phyloP scores from a whole-genome alignment of 2,113 vertebrate species.

The Protobothrops flavoviridis region DNA sequence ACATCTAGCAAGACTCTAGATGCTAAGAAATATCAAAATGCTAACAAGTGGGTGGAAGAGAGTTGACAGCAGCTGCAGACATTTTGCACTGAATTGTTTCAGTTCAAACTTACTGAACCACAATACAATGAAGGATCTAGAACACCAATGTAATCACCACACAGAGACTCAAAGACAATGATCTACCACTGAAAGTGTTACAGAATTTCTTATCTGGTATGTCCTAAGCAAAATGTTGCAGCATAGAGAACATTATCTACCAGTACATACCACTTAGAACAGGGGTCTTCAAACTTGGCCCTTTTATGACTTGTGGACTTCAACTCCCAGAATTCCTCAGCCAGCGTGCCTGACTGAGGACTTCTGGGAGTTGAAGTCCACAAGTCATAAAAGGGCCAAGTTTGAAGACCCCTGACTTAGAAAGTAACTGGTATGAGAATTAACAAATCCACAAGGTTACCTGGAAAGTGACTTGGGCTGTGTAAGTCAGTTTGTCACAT shows the following conservation, averaged over 20 bases:
- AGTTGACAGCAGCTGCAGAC: not conserved
- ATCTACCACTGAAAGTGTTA: not conserved
- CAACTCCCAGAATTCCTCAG: too few species aligned
- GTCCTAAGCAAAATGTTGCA: not conserved
- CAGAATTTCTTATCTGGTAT: not conserved
- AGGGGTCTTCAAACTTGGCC: too few species aligned
- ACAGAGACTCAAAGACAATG: not conserved
- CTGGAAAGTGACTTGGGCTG: constrained; percentile 91
- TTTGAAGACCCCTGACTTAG: not conserved
- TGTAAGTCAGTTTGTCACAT: constrained; percentile 90
- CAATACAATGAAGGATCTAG: not conserved
- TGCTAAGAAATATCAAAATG: not conserved
- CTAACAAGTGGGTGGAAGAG: not conserved
- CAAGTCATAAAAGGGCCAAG: too few species aligned
- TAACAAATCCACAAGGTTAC: constrained; percentile 61
- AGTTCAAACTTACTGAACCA: not conserved
- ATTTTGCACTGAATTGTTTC: not conserved
- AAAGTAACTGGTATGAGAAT: not conserved
- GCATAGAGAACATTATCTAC: too few species aligned
- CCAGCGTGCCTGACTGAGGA: too few species aligned
- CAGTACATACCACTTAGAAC: not conserved
- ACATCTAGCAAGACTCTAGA: not conserved
- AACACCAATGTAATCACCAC: not conserved
- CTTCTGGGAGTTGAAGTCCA: too few species aligned
- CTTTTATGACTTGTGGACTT: too few species aligned